These are phyloP conservation scores for Dromococcyx pavoninus DNA, from an alignment of 2,797 vertebrate species.

Conservation along the genomic window DNA sequence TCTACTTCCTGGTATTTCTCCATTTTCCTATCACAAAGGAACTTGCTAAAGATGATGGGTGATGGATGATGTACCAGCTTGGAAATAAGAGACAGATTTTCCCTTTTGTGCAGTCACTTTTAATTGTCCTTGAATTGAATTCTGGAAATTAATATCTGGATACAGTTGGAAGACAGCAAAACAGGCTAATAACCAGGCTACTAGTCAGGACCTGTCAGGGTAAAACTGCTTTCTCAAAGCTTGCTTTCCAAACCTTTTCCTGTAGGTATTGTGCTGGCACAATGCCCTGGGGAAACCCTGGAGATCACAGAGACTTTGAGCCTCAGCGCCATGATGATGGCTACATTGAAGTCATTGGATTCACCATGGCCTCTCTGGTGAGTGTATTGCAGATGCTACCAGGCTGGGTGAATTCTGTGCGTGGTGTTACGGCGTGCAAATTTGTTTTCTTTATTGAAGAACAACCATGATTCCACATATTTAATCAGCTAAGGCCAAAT, in stretches of 20 bases:
- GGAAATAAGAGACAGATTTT: not conserved
- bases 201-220: not conserved
- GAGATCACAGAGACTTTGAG: constrained; percentile 96
- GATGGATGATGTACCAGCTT: not conserved
- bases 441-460: not conserved
- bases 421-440: rapidly evolving
- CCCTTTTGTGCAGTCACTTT: not conserved
- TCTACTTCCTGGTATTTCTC: not conserved
- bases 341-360: constrained; percentile 98
- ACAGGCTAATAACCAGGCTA: not conserved
- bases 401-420: too few species aligned
- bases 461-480: not conserved
- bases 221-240: not conserved
- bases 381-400: constrained; percentile 13
- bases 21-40: not conserved
- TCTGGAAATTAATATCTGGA: not conserved
- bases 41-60: not conserved
- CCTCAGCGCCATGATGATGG: constrained; percentile 98
- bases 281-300: constrained; percentile 99
- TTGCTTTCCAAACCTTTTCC: not conserved
- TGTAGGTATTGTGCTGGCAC: constrained; percentile 97
- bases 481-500: not conserved
- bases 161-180: not conserved
- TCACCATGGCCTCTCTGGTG: constrained; percentile 98
- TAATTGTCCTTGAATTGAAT: not conserved